Conservation (phyloP, 1,140 invertebrate genomes). For the Camponotus pennsylvanicus region DNA sequence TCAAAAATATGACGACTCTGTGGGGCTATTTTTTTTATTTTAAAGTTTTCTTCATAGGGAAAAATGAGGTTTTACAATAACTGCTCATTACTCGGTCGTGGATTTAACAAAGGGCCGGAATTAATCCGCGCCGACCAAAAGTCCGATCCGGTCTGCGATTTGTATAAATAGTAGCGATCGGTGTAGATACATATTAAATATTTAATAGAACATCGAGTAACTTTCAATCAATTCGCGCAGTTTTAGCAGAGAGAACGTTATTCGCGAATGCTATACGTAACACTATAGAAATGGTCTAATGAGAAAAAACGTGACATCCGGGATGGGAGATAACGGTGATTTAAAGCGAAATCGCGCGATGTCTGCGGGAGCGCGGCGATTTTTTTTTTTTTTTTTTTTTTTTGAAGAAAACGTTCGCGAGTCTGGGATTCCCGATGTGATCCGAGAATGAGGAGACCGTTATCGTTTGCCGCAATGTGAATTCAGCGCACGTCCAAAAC, state of each 20-base stretch:
- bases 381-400: neutral
- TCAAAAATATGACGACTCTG: neutral
- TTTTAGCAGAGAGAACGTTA: neutral
- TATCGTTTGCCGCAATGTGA: constrained; percentile 47
- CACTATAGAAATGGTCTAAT: constrained; percentile 34
- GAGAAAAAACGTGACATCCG: constrained; percentile 46
- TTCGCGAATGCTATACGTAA: constrained; percentile 26
- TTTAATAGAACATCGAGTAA: constrained; percentile 44
- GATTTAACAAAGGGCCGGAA: neutral
- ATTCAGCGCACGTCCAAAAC: constrained; percentile 30
- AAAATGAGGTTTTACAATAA: neutral
- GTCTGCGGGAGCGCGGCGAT: neutral
- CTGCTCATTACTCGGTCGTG: neutral
- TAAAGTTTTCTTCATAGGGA: neutral
- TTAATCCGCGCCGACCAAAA: neutral
- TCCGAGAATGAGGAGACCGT: constrained; percentile 38
- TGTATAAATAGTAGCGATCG: constrained; percentile 83
- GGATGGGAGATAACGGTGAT: constrained; percentile 35
- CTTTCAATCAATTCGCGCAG: constrained; percentile 40
- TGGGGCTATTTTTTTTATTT: neutral
- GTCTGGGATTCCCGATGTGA: constrained; percentile 44
- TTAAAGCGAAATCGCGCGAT: constrained; percentile 49
- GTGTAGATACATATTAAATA: constrained; percentile 81
- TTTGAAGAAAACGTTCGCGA: neutral
- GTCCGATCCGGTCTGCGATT: constrained; percentile 44